These are phyloP conservation scores for Trissoscelio sp. DNA, from an alignment of 2,888 invertebrate genomes.

Conservation along the genomic window DNA sequence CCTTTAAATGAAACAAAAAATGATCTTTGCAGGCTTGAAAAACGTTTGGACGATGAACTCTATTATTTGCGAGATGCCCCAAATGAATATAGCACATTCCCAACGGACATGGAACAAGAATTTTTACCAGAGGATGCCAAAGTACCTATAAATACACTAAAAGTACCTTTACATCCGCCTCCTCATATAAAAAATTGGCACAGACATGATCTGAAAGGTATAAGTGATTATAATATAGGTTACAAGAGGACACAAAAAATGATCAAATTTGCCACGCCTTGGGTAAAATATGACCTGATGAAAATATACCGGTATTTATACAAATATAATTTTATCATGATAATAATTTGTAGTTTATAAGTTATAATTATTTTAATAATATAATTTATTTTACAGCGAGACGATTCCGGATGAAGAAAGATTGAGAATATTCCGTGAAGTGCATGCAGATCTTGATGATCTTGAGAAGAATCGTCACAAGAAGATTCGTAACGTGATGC, in stretches of 20 bases:
- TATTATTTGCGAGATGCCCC: slow-evolving; percentile 95
- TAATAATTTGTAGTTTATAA: too few relatives aligned
- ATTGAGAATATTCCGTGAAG: slow-evolving; percentile 92
- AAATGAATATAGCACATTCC: slow-evolving; percentile 96
- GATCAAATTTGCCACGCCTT: slow-evolving; percentile 87
- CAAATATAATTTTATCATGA: too few relatives aligned
- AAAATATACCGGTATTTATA: slow-evolving; percentile 90
- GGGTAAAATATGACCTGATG: slow-evolving; percentile 97
- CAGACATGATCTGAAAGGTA: slow-evolving; percentile 89
- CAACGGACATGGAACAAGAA: slow-evolving; percentile 95
- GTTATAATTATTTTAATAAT: slow-evolving; percentile 3
- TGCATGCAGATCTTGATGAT: slow-evolving; percentile 90
- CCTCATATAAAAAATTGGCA: slow-evolving; percentile 98
- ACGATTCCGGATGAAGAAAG: slow-evolving; percentile 96
- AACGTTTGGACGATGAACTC: slow-evolving; percentile 94
- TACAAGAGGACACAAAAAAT: slow-evolving; percentile 82
- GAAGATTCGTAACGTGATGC: slow-evolving; percentile 86
- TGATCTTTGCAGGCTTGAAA: slow-evolving; percentile 88
- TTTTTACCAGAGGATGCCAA: slow-evolving; percentile 89
- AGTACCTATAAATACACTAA: slow-evolving; percentile 91
- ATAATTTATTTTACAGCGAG: slow-evolving; percentile 83
- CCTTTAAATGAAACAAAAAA: too few relatives aligned
- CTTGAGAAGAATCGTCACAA: slow-evolving; percentile 88
- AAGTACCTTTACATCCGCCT: slow-evolving; percentile 88
- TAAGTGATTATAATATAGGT: slow-evolving; percentile 85